phyloP scores from a whole-genome alignment of 2,797 vertebrate genomes.

The Danio choprae region DNA sequence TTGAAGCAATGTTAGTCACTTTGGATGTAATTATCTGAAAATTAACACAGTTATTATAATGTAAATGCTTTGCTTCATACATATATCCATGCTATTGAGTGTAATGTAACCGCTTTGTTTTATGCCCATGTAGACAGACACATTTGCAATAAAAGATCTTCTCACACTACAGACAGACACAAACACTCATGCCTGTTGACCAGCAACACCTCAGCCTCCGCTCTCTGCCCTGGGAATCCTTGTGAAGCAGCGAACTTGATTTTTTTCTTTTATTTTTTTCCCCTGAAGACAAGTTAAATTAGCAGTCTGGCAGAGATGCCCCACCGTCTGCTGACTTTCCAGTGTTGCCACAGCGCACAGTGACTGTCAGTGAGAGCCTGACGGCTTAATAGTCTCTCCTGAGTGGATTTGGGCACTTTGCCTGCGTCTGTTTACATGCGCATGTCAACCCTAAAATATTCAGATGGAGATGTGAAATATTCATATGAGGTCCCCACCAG shows the following conservation, averaged over 20 bases:
- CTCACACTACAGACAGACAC: background rate
- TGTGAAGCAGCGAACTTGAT: constrained; percentile 90
- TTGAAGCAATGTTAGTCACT: no score
- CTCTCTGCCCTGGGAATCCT: constrained; percentile 89
- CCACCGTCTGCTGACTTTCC: constrained; percentile 89
- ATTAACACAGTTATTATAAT: no score
- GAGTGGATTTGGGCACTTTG: constrained; percentile 98
- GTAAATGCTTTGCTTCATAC: background rate
- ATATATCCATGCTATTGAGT: background rate
- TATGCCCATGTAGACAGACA: background rate
- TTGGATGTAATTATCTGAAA: no score
- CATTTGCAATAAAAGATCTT: background rate
- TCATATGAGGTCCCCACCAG: constrained; percentile 81
- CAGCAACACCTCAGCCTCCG: constrained; percentile 84
- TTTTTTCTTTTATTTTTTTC: constrained; percentile 71
- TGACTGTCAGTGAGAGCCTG: constrained; percentile 91
- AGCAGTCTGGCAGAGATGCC: constrained; percentile 64
- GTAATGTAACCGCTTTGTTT: background rate
- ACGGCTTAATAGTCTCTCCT: constrained; percentile 99
- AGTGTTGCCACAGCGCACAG: constrained; percentile 84
- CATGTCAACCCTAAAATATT: constrained; percentile 99
- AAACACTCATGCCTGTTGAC: constrained; percentile 70
- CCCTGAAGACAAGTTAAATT: constrained; percentile 64
- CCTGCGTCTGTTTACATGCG: constrained; percentile 97
- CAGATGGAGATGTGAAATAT: constrained; percentile 98